Evolutionary conservation across 2,113 vertebrate species (phyloP).

Genomic region (Podiceps cristatus): DNA sequence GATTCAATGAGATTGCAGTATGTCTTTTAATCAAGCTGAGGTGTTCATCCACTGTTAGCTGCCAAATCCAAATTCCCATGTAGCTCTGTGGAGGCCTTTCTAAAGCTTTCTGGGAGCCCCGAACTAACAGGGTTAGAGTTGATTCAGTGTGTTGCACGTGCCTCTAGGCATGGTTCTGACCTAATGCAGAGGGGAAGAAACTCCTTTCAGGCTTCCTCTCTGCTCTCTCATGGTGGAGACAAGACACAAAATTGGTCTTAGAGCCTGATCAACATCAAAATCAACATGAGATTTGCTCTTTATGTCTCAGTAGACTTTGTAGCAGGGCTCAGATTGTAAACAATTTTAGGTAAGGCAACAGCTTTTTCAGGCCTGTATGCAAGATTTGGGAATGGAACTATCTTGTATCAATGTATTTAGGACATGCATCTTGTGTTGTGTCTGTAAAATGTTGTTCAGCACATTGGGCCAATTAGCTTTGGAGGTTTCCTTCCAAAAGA

Average conservation of each 20-base stretch:
- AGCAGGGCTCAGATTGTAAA: background rate
- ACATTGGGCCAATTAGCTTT: background rate
- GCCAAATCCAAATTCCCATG: background rate
- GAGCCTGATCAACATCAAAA: background rate
- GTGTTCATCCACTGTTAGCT: background rate
- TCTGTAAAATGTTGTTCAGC: background rate
- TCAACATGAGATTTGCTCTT: background rate
- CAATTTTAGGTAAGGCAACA: background rate
- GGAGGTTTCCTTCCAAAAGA: background rate
- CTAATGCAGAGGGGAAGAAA: background rate
- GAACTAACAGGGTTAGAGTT: background rate
- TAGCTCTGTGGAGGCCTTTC: background rate
- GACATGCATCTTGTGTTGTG: background rate
- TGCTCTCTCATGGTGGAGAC: background rate
- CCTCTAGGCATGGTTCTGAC: background rate
- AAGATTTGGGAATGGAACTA: background rate
- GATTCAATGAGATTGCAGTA: background rate
- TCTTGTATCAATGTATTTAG: background rate
- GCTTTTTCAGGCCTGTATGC: background rate
- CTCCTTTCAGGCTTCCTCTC: background rate
- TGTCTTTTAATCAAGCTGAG: background rate
- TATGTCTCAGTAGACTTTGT: background rate
- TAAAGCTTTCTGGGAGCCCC: background rate
- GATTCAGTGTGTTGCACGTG: rapidly evolving
- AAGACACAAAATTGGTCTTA: background rate